Conservation (phyloP, 2,113 vertebrate species). For the Antennarius striatus region DNA sequence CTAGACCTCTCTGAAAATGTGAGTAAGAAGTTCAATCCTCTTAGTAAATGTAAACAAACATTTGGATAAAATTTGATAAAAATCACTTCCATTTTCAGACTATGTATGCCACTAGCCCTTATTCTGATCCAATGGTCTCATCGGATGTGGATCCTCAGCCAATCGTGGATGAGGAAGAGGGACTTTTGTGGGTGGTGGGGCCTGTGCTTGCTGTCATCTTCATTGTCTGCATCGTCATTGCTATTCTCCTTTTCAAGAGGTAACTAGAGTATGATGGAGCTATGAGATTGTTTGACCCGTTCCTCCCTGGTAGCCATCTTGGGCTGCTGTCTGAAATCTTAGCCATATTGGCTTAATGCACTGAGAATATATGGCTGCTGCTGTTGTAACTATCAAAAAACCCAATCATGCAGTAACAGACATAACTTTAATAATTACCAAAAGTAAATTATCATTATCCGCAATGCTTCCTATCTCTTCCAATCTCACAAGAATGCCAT, state of each 20-base stretch:
- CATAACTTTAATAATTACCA: too few relatives aligned
- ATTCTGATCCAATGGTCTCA: conserved; percentile 94
- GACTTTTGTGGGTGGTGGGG: conserved; percentile 97
- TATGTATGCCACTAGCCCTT: conserved; percentile 95
- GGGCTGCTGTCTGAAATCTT: too few relatives aligned
- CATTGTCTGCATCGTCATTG: conserved; percentile 99
- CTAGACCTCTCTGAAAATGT: conserved; percentile 96
- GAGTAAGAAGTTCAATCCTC: conserved; percentile 67
- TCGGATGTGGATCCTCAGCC: conserved; percentile 95
- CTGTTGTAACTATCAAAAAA: too few relatives aligned
- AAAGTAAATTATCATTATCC: too few relatives aligned
- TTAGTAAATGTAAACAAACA: background rate
- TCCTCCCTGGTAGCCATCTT: too few relatives aligned
- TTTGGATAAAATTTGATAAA: background rate
- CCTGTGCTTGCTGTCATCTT: conserved; percentile 98
- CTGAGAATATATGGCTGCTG: too few relatives aligned
- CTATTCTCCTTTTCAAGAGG: conserved; percentile 99
- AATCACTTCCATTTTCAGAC: conserved; percentile 76
- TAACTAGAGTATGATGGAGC: conserved; percentile 63
- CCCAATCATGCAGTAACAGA: too few relatives aligned
- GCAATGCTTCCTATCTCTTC: too few relatives aligned
- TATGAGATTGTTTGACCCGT: background rate
- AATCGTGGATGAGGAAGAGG: conserved; percentile 97
- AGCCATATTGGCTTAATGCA: too few relatives aligned
- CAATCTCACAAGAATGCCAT: too few relatives aligned